Base-by-base conservation (phyloP, 1,140 invertebrate genomes). In the Trissolcus basalis region DNA sequence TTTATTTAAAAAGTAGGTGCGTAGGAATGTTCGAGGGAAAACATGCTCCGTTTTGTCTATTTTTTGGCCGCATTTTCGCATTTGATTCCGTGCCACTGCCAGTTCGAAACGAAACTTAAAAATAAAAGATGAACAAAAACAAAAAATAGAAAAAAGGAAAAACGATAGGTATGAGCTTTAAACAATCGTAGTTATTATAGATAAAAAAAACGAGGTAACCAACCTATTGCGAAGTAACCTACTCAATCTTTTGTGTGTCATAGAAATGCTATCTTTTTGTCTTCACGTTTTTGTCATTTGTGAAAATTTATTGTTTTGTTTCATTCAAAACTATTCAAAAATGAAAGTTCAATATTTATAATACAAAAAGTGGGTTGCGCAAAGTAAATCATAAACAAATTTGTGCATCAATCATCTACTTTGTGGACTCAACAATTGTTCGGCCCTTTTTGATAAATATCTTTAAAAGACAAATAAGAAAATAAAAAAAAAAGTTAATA, bases 21-120 rank as follows among this genome's bases (percentile, higher is more conserved):
- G 58, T 49, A 49, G 76, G 76, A 78, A 78, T 78, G 76, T 78
- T 65, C 19, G 33, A 67, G 64, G 33, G 41, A 61, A 65, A 55
- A 51, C 12, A n/a, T 59, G 12, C 59, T 60, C 15, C 32, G 36
- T 63, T 53, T 60, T 41, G 33, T 68, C 39, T 35, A 15, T 4
- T 39, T 48, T 48, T 13, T 48, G 43, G 49, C 49, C 43, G 2
- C 32, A 35, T 64, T 44, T 70, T 77, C 33, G 33, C 63, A 68
- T 69, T 56, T 41, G 56, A 54, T 77, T 78, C 45, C 44, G 65
- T 78, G 69, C 69, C 75, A 59, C 32, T 50, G 65, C 69, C 59
- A 77, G 48, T 65, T 59, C 13, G 49, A 72, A 77, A 63, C 51
- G 47, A 50, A 56, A 64, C 36, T 75, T 63, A 59, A 49, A 41